These are phyloP conservation scores for Scaptomyza polygonia DNA, from an alignment of 2,888 invertebrate genomes.

Conservation along the genomic window DNA sequence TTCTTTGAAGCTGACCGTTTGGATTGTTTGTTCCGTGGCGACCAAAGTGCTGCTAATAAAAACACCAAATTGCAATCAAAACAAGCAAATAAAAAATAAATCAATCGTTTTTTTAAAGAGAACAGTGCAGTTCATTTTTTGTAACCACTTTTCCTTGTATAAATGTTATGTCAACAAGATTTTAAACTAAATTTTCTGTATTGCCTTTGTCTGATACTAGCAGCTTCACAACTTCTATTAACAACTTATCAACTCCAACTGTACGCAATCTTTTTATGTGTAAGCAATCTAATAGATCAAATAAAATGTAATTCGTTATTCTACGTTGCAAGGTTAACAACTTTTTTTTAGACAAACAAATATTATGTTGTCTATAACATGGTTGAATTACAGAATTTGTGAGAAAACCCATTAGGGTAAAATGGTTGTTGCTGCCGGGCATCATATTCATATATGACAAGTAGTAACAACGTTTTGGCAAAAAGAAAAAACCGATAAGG, in stretches of 20 bases:
- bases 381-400: background rate
- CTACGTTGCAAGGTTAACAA: background rate
- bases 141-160: background rate
- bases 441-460: slow-evolving; percentile 6
- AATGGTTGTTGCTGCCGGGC: slow-evolving; percentile 3
- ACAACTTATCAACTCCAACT: background rate
- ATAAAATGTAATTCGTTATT: background rate
- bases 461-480: slow-evolving; percentile 19
- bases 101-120: background rate
- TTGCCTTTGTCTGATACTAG: background rate
- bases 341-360: too few relatives aligned
- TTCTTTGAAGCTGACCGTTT: slow-evolving; percentile 72
- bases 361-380: background rate
- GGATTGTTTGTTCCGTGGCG: slow-evolving; percentile 59
- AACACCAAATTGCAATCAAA: slow-evolving; percentile 37
- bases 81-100: background rate
- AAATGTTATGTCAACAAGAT: background rate
- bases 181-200: background rate
- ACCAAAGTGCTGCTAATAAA: slow-evolving; percentile 37
- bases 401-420: background rate
- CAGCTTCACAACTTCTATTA: background rate
- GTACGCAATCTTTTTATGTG: background rate
- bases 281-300: background rate
- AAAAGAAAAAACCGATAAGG: slow-evolving; percentile 58
- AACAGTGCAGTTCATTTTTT: background rate